These are phyloP conservation scores for Amblyteles armatorius DNA, from an alignment of 2,888 invertebrate species.

Conservation along the genomic window DNA sequence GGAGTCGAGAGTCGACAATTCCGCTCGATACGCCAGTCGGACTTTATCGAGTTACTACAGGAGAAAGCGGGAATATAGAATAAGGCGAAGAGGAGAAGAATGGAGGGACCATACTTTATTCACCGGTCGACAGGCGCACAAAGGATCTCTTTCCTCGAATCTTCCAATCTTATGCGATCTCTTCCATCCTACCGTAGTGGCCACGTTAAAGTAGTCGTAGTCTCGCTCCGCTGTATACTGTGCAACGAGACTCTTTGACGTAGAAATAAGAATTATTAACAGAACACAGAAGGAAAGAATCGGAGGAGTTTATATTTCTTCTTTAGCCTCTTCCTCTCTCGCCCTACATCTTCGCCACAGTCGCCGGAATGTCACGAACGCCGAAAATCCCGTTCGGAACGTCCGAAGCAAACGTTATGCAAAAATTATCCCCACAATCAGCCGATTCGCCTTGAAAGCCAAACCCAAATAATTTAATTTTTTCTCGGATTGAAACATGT, in stretches of 20 bases:
- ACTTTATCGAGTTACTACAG: constrained; percentile 29
- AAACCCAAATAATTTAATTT: neutral
- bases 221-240: constrained; percentile 22
- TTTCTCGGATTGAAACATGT: neutral
- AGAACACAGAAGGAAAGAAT: constrained; percentile 7
- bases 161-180: constrained; percentile 41
- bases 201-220: constrained; percentile 30
- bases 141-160: constrained; percentile 54
- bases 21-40: constrained; percentile 24
- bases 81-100: constrained; percentile 2
- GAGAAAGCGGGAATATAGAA: constrained; percentile 35
- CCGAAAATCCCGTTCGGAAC: neutral
- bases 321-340: neutral
- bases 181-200: neutral
- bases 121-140: constrained; percentile 38
- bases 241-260: constrained; percentile 56
- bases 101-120: constrained; percentile 37
- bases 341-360: neutral
- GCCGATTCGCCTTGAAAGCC: neutral
- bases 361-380: neutral
- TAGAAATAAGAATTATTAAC: constrained; percentile 47
- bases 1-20: constrained; percentile 10
- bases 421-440: neutral
- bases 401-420: neutral
- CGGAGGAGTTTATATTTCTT: constrained; percentile 28